Conservation (phyloP, 1,140 invertebrate genomes). For the Drosophila sp. region DNA sequence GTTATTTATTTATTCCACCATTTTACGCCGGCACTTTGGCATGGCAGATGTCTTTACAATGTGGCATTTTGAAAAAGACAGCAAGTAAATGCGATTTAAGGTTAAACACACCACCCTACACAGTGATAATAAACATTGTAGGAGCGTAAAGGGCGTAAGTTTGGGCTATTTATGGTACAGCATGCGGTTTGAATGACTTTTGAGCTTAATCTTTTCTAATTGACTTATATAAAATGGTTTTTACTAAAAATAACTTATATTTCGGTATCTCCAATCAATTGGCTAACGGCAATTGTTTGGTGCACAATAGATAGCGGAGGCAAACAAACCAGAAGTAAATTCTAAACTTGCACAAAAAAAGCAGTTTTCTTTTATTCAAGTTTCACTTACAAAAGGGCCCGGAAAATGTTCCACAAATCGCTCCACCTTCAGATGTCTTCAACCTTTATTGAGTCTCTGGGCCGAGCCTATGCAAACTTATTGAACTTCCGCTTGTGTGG, state of each 20-base stretch:
- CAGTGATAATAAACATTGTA: constrained; percentile 33
- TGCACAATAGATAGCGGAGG: constrained; percentile 36
- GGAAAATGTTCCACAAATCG: constrained; percentile 48
- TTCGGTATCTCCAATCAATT: constrained; percentile 38
- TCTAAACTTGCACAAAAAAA: constrained; percentile 67
- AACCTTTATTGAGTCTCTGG: constrained; percentile 41
- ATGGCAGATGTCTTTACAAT: constrained; percentile 56
- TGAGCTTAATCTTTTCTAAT: constrained; percentile 70
- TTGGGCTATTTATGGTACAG: constrained; percentile 43
- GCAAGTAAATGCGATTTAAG: constrained; percentile 56
- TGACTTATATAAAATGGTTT: constrained; percentile 76
- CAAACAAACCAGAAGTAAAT: constrained; percentile 63
- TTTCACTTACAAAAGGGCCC: constrained; percentile 60
- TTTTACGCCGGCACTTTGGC: constrained; percentile 27
- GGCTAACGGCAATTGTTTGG: constrained; percentile 46
- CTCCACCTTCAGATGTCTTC: constrained; percentile 34
- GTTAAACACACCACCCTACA: constrained; percentile 46
- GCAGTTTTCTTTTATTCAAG: constrained; percentile 62
- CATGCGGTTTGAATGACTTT: constrained; percentile 22
- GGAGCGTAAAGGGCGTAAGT: neutral
- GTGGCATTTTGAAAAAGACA: constrained; percentile 42
- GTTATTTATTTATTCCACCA: constrained; percentile 79
- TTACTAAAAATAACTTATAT: constrained; percentile 1
- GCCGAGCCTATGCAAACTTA: constrained; percentile 72
- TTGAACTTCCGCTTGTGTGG: constrained; percentile 73